Evolutionary conservation across 2,888 invertebrate species (phyloP).

Genomic region (Argynnis bischoffii): DNA sequence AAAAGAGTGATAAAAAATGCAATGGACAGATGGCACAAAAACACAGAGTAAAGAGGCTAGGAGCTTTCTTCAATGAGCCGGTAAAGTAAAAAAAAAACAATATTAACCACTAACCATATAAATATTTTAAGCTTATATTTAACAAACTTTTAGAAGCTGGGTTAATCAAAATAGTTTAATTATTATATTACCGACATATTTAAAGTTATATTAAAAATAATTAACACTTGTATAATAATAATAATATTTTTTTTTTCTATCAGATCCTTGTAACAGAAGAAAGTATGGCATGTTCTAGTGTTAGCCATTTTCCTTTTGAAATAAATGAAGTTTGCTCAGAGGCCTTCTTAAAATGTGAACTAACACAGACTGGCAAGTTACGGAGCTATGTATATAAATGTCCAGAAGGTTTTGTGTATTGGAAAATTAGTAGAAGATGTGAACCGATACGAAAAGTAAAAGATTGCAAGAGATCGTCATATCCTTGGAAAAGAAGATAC

Average conservation of each 20-base stretch:
- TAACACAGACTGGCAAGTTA: constrained; percentile 71
- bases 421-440: constrained; percentile 89
- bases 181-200: background rate
- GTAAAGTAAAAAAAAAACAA: constrained; percentile 65
- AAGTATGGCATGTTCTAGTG: constrained; percentile 83
- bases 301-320: constrained; percentile 87
- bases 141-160: too few species aligned
- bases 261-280: constrained; percentile 84
- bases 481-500: constrained; percentile 75
- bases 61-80: constrained; percentile 78
- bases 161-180: too few species aligned
- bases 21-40: constrained; percentile 79
- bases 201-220: background rate
- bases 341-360: constrained; percentile 87
- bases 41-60: constrained; percentile 79
- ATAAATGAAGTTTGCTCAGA: constrained; percentile 85
- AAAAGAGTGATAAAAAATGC: constrained; percentile 82
- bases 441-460: constrained; percentile 84
- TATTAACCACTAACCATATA: background rate
- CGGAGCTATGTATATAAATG: constrained; percentile 89
- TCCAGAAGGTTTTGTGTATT: constrained; percentile 88
- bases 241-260: constrained; percentile 45
- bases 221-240: background rate
- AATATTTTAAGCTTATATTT: too few species aligned
- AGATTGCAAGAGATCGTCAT: constrained; percentile 79